A percentile compares a stretch with the other conserved stretches of the same genome.
These are phyloP conservation scores for Denticeps clupeoides DNA, from an alignment of 2,797 vertebrate genomes.

Conservation along the genomic window DNA sequence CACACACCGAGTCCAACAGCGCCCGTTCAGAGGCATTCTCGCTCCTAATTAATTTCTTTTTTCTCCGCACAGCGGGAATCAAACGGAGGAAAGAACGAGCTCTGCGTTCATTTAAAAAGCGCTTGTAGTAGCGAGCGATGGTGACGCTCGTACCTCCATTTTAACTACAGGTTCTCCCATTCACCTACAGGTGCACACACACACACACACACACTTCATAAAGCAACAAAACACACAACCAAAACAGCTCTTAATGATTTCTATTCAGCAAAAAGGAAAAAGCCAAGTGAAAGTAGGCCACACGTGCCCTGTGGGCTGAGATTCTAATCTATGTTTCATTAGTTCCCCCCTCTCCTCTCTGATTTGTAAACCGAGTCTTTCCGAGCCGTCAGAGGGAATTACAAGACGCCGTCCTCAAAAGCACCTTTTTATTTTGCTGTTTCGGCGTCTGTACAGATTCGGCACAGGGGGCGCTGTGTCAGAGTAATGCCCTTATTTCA, in stretches of 20 bases:
- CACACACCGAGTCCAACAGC: not conserved
- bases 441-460: not conserved
- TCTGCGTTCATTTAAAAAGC: no score
- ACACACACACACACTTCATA: not conserved
- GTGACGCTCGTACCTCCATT: no score
- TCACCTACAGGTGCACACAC: not conserved
- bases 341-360: constrained; percentile 36
- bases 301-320: constrained; percentile 48
- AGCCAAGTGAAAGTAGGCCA: constrained; percentile 52
- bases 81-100: no score
- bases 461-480: no score
- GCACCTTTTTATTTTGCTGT: no score
- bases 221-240: no score
- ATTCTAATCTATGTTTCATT: constrained; percentile 64
- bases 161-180: not conserved
- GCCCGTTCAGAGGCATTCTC: no score
- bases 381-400: constrained; percentile 24
- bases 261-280: constrained; percentile 28
- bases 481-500: no score
- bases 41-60: no score
- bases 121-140: no score
- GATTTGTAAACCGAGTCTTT: constrained; percentile 34
- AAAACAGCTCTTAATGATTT: constrained; percentile 33
- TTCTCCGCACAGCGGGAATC: no score
- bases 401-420: no score